These are phyloP conservation scores for Saguinus midas DNA, from an alignment of 2,113 vertebrate genomes.

Conservation along the genomic window DNA sequence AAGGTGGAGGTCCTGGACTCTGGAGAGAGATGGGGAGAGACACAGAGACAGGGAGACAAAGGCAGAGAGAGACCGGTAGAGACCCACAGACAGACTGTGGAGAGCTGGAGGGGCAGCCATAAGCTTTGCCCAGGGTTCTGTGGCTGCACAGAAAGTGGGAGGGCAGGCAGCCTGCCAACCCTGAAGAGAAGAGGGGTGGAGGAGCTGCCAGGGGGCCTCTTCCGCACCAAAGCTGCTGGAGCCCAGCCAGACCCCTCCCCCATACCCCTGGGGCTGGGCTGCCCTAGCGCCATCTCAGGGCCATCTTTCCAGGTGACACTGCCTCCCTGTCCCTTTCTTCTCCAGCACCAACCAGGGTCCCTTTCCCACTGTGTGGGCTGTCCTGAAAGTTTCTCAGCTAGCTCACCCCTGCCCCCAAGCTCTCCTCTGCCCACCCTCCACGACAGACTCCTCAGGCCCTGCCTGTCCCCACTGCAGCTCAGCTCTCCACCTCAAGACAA, in stretches of 20 bases:
- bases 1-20: neutral
- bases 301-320: neutral
- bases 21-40: neutral
- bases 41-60: neutral
- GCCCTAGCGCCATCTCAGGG: neutral
- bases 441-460: neutral
- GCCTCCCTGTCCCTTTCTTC: neutral
- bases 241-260: neutral
- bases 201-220: conserved; percentile 18
- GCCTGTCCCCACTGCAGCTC: neutral
- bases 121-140: neutral
- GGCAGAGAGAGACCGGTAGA: neutral
- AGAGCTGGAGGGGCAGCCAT: neutral
- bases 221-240: neutral
- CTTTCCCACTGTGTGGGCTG: neutral
- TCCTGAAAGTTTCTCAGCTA: neutral
- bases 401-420: neutral
- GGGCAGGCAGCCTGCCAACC: conserved; percentile 58
- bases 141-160: conserved; percentile 54
- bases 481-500: neutral
- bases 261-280: neutral
- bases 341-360: neutral
- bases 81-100: neutral
- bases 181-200: neutral
- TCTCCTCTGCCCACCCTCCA: neutral